phyloP scores from a whole-genome alignment of 2,113 vertebrate genomes.

The Apus apus region DNA sequence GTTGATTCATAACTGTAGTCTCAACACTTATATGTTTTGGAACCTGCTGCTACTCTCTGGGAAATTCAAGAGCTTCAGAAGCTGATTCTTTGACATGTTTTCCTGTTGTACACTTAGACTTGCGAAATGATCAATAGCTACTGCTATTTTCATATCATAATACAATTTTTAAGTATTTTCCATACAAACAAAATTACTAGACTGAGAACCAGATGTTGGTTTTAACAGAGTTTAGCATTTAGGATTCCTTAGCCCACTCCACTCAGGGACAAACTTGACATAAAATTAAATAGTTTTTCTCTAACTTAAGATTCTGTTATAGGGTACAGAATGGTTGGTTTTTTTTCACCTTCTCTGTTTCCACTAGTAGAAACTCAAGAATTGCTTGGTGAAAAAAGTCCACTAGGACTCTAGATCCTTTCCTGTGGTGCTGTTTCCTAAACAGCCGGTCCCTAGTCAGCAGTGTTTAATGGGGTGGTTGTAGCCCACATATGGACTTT shows the following conservation, averaged over 20 bases:
- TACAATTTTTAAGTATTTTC: neutral
- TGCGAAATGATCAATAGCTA: neutral
- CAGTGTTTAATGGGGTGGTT: neutral
- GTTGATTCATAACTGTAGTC: neutral
- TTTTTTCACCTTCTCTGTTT: neutral
- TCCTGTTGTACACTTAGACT: neutral
- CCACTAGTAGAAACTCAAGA: neutral
- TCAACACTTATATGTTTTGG: neutral
- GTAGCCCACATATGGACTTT: neutral
- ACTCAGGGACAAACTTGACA: neutral
- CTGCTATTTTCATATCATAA: neutral
- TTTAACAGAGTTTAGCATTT: neutral
- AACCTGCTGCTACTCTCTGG: neutral
- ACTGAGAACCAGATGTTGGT: neutral
- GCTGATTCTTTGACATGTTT: neutral
- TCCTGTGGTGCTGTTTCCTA: neutral
- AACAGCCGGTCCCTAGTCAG: too few species aligned
- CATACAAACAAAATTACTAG: neutral
- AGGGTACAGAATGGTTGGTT: neutral
- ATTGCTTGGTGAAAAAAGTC: neutral
- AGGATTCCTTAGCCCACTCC: neutral
- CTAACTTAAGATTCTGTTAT: neutral
- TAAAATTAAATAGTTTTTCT: neutral
- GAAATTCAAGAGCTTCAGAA: neutral
- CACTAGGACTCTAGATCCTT: neutral